These are phyloP conservation scores for Lophius piscatorius DNA, from an alignment of 2,113 vertebrate genomes.

Conservation along the genomic window DNA sequence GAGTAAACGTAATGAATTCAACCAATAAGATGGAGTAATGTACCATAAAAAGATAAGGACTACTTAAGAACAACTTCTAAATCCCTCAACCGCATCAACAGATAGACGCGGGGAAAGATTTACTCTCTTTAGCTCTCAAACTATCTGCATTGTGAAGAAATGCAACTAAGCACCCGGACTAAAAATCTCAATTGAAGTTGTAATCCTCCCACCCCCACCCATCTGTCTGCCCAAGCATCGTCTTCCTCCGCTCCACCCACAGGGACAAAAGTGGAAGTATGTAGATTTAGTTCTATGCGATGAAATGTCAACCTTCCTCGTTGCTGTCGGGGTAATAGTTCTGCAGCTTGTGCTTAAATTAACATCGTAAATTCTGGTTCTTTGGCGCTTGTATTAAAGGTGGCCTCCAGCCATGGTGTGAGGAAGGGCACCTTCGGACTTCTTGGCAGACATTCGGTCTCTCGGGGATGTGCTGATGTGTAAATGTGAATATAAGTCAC, in stretches of 20 bases:
- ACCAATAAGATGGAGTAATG: conserved; percentile 1
- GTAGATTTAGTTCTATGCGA: conserved; percentile 8
- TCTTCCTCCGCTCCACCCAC: conserved; percentile 15
- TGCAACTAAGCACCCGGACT: conserved; percentile 20
- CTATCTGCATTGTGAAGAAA: conserved; percentile 21
- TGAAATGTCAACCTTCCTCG: too few species aligned
- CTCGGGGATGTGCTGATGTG: too few species aligned
- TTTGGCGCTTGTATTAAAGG: conserved; percentile 3
- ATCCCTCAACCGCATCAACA: conserved; percentile 26
- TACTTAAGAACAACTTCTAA: conserved; percentile 15
- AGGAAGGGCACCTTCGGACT: too few species aligned
- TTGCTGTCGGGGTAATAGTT: too few species aligned
- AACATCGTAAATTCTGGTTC: background rate
- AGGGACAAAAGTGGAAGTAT: conserved; percentile 18
- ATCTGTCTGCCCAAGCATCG: conserved; percentile 39
- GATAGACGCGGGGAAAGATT: conserved; percentile 26
- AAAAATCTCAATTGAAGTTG: conserved; percentile 10
- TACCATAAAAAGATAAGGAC: conserved; percentile 2
- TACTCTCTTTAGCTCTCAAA: conserved; percentile 26
- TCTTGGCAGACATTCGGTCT: too few species aligned
- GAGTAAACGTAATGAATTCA: background rate
- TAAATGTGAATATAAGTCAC: conserved; percentile 27
- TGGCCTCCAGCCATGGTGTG: conserved; percentile 26
- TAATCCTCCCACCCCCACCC: background rate
- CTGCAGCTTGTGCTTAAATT: too few species aligned